These are phyloP conservation scores for Arenaria interpres DNA, from an alignment of 2,113 vertebrate species.

Conservation along the genomic window DNA sequence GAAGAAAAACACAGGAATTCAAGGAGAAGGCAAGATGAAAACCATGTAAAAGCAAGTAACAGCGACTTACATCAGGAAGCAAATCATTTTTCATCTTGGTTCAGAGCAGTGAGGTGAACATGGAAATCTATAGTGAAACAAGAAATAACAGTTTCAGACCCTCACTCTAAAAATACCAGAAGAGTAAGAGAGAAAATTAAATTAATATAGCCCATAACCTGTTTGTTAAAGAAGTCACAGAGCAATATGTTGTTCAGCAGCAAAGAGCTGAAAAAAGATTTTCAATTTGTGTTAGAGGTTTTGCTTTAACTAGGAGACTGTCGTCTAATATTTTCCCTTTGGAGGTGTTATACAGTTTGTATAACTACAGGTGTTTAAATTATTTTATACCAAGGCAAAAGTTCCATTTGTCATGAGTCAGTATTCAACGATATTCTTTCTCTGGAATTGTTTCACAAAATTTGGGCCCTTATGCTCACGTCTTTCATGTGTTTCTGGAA, in stretches of 20 bases:
- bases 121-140: neutral
- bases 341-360: neutral
- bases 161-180: neutral
- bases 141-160: neutral
- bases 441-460: neutral
- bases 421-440: neutral
- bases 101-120: neutral
- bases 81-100: neutral
- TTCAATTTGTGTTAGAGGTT: neutral
- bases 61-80: neutral
- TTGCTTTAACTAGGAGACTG: neutral
- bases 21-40: neutral
- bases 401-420: neutral
- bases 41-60: neutral
- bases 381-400: neutral
- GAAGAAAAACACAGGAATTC: neutral
- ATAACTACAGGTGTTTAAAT: neutral
- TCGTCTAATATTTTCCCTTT: neutral
- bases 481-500: neutral
- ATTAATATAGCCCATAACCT: neutral
- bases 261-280: neutral
- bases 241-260: neutral
- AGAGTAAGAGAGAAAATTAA: neutral
- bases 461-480: neutral
- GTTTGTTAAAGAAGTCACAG: neutral